Evolutionary conservation across 2,888 invertebrate genomes (phyloP).

Genomic region (Timandra comae): DNA sequence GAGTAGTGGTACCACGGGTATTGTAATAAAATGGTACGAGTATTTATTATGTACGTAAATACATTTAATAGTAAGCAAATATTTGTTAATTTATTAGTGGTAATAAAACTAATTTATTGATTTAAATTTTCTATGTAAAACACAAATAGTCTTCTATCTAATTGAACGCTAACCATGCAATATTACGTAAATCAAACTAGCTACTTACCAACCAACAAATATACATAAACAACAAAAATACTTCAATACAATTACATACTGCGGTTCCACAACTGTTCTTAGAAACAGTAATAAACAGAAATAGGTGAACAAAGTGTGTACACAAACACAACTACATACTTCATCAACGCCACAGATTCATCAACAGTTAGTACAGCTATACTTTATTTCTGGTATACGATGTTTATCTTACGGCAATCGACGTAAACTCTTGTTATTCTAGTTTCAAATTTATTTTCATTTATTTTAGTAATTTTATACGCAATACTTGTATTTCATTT

Average conservation of each 20-base stretch:
- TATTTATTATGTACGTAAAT: too few relatives aligned
- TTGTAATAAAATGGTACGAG: too few relatives aligned
- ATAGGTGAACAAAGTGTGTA: constrained; percentile 41
- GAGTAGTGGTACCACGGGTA: constrained; percentile 57
- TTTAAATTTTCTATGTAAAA: too few relatives aligned
- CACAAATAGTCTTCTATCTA: too few relatives aligned
- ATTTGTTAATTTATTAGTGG: too few relatives aligned
- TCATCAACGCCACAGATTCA: constrained; percentile 4
- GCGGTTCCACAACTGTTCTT: constrained; percentile 9
- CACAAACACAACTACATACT: constrained; percentile 42
- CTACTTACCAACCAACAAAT: too few relatives aligned
- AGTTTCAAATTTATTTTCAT: constrained; percentile 57
- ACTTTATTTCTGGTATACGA: constrained; percentile 51
- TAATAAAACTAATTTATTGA: too few relatives aligned
- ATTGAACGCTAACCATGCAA: too few relatives aligned
- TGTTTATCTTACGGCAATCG: constrained; percentile 56
- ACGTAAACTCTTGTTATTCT: constrained; percentile 49
- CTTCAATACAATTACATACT: constrained; percentile 12
- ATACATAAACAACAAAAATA: constrained; percentile 5
- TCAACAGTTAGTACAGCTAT: not conserved
- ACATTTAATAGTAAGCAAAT: too few relatives aligned
- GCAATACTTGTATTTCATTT: constrained; percentile 26
- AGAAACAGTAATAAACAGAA: constrained; percentile 26
- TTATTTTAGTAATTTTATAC: constrained; percentile 61
- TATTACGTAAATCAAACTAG: constrained; percentile 6